Conservation (phyloP, 2,113 vertebrate genomes). For the Silurus glanis region DNA sequence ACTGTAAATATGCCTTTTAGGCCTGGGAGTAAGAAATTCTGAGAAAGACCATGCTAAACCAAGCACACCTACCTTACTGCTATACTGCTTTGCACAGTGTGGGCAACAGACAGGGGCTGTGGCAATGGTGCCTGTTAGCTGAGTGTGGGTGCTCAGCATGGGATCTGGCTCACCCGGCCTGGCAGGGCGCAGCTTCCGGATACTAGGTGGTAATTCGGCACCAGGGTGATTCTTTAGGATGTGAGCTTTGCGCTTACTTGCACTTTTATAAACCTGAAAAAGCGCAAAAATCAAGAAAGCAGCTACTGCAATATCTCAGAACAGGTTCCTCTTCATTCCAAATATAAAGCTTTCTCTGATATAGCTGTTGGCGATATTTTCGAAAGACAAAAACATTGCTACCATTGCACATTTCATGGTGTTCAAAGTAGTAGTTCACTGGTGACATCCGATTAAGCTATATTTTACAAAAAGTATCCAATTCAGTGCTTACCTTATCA, state of each 20-base stretch:
- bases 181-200: conserved; percentile 90
- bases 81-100: conserved; percentile 97
- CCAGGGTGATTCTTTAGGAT: conserved; percentile 98
- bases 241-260: conserved; percentile 97
- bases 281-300: neutral
- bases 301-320: neutral
- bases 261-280: conserved; percentile 95
- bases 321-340: neutral
- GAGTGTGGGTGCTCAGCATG: conserved; percentile 97
- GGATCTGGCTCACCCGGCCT: conserved; percentile 94
- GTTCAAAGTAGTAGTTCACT: neutral
- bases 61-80: conserved; percentile 84
- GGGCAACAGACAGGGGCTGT: conserved; percentile 94
- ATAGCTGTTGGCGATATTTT: neutral
- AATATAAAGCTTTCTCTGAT: neutral
- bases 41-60: neutral
- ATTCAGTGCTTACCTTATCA: conserved; percentile 82
- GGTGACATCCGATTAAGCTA: neutral
- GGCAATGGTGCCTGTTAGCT: conserved; percentile 94
- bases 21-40: neutral
- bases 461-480: neutral
- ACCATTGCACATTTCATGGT: neutral
- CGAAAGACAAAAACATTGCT: neutral
- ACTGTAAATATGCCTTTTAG: neutral
- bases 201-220: conserved; percentile 93